These are phyloP conservation scores for Melolontha melolontha DNA, from an alignment of 2,888 invertebrate genomes.

Conservation along the genomic window DNA sequence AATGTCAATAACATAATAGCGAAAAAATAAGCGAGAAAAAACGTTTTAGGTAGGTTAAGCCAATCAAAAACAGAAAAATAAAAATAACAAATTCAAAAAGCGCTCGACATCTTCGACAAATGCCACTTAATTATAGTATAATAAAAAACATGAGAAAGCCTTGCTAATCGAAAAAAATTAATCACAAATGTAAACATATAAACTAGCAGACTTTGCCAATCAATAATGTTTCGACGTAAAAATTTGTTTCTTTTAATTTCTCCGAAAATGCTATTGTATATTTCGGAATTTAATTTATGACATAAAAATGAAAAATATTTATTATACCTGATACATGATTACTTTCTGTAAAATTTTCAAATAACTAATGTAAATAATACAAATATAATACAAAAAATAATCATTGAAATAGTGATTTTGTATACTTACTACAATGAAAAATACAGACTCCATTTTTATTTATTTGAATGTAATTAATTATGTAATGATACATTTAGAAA, in stretches of 20 bases:
- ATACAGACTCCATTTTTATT: slow-evolving; percentile 39
- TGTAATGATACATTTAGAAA: slow-evolving; percentile 28
- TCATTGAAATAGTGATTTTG: slow-evolving; percentile 32
- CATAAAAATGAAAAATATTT: slow-evolving; percentile 5
- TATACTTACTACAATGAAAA: slow-evolving; percentile 42
- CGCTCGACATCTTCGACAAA: slow-evolving; percentile 30
- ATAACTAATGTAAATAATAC: too few relatives aligned
- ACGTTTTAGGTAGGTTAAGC: slow-evolving; percentile 43
- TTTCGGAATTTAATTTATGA: slow-evolving; percentile 13
- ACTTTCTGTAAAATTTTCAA: slow-evolving; percentile 17
- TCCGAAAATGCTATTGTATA: not conserved
- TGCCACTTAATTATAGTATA: slow-evolving; percentile 12
- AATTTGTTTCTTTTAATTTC: not conserved
- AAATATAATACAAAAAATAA: slow-evolving; percentile 27
- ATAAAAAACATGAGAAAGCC: slow-evolving; percentile 35
- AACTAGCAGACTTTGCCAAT: slow-evolving; percentile 27
- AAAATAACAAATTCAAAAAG: slow-evolving; percentile 25
- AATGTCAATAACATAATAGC: slow-evolving; percentile 42
- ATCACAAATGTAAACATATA: slow-evolving; percentile 13
- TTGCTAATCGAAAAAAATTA: slow-evolving; percentile 33
- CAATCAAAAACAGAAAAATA: slow-evolving; percentile 41
- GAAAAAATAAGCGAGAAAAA: slow-evolving; percentile 43
- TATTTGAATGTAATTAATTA: slow-evolving; percentile 3
- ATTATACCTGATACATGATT: slow-evolving; percentile 11
- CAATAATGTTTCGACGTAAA: not conserved